Base-by-base conservation (phyloP, 2,113 vertebrate species). In the Gracilinanus agilis region DNA sequence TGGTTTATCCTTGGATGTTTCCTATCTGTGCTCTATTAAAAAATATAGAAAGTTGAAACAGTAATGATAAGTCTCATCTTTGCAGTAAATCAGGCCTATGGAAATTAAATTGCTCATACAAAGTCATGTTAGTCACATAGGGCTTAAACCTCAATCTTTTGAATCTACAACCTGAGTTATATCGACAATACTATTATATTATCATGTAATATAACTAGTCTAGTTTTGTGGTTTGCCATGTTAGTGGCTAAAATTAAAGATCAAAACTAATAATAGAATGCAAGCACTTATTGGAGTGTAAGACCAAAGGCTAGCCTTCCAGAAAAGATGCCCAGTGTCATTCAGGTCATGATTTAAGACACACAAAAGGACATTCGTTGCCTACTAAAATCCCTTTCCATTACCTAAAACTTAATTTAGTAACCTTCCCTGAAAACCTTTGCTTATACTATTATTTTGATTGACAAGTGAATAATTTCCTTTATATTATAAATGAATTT, bases 181-280 rank as follows among this genome's bases (percentile, higher is more conserved):
- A 16, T 75, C 12, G 16, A n/a, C 13, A n/a, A 6, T 13, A 12
- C 4, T 4, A n/a, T 12, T 75, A 34, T 0, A 75, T 75, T 75
- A 19, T 75, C 0, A 75, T 2, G 0, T 75, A n/a, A 0, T 75
- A 0, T n/a, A n/a, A 75, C 16, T 75, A 67, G 3, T 27, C 10
- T 16, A 13, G 34, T n/a, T n/a, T 75, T 75, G 16, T 29, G 9
- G 12, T 75, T n/a, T n/a, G 19, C n/a, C 3, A n/a, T 75, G 5
- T 67, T 67, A 0, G 11, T 67, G 61, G 61, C 29, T 34, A 16
- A 67, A 16, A 12, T n/a, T 34, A n/a, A n/a, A 75, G 4, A 29
- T n/a, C 29, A 75, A 12, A n/a, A 75, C 1, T n/a, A 75, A 75
- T 11, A 34, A 27, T 67, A 34, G 0, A 1, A 75, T 75, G 27